phyloP scores from a whole-genome alignment of 2,797 vertebrate species.

The Coregonus ussuriensis region DNA sequence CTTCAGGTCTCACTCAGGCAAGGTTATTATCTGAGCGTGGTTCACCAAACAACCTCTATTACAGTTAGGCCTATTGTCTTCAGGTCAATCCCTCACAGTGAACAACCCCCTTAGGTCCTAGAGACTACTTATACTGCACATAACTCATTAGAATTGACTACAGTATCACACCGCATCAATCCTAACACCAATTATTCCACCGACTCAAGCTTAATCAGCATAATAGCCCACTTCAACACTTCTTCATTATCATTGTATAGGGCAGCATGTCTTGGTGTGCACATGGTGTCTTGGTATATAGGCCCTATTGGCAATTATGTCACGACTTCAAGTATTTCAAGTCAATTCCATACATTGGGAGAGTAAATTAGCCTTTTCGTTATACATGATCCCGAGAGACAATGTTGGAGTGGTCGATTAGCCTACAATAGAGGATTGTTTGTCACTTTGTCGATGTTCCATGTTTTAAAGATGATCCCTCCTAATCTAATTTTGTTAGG shows the following conservation, averaged over 20 bases:
- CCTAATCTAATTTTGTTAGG: neutral
- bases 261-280: neutral
- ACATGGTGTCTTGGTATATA: neutral
- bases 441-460: neutral
- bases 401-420: neutral
- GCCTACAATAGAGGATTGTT: neutral
- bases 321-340: neutral
- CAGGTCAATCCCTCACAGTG: neutral
- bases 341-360: neutral
- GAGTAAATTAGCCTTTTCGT: neutral
- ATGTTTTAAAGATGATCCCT: neutral
- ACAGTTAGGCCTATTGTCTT: neutral
- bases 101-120: no score
- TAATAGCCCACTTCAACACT: neutral
- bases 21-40: no score
- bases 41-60: no score
- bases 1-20: no score
- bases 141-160: conserved; percentile 21
- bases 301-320: neutral
- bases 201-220: conserved; percentile 20
- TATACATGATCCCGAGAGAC: neutral
- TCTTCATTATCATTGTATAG: conserved; percentile 3
- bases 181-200: neutral
- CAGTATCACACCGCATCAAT: conserved; percentile 10
- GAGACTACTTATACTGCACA: neutral